A percentile compares a stretch with the other conserved stretches of the same genome.
These are phyloP conservation scores for Dusona sp. DNA, from an alignment of 2,888 invertebrate species.

Conservation along the genomic window DNA sequence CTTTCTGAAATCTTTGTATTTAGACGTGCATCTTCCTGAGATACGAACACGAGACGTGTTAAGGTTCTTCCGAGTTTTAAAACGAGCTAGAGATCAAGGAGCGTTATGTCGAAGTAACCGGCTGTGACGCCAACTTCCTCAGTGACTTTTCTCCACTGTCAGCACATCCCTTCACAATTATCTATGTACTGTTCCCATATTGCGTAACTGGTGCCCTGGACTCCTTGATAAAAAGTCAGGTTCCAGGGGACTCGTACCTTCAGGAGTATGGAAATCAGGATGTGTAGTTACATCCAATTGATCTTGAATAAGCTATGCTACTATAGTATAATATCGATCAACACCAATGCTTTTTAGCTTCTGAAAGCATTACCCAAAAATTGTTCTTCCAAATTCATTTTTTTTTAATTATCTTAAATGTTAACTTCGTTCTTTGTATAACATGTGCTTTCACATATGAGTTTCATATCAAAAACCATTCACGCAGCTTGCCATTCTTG, in stretches of 20 bases:
- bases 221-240: constrained; percentile 12
- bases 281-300: too few relatives aligned
- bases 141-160: constrained; percentile 38
- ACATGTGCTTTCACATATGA: not conserved
- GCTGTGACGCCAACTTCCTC: constrained; percentile 48
- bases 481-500: not conserved
- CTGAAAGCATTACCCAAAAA: not conserved
- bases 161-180: constrained; percentile 52
- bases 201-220: constrained; percentile 41
- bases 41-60: constrained; percentile 23
- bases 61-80: constrained; percentile 37
- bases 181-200: constrained; percentile 43
- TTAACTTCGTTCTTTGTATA: not conserved
- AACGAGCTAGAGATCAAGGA: constrained; percentile 42
- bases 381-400: not conserved
- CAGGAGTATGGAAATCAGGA: too few relatives aligned
- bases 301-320: too few relatives aligned
- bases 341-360: not conserved
- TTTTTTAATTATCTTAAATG: too few relatives aligned
- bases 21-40: constrained; percentile 52
- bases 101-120: constrained; percentile 54
- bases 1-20: constrained; percentile 65
- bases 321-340: too few relatives aligned
- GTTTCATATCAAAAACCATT: not conserved
- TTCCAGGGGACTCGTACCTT: not conserved